Conservation (phyloP, 2,113 vertebrate species). For the Psophia crepitans region DNA sequence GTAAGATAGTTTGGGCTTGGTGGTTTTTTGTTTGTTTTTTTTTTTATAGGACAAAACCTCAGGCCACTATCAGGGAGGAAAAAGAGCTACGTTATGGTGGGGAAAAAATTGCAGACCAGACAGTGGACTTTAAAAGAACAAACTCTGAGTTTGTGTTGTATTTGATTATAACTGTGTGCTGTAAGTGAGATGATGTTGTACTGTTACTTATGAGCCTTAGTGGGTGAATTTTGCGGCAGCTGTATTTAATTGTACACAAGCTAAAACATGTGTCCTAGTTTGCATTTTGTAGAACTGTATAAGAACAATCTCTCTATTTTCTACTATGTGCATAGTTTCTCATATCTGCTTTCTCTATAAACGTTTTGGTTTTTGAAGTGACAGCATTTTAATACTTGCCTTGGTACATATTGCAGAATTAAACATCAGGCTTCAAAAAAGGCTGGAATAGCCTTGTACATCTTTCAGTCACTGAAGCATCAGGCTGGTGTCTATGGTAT, state of each 20-base stretch:
- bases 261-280: neutral
- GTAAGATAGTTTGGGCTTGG: no score
- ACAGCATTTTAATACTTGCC: neutral
- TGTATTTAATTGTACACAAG: neutral
- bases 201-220: neutral
- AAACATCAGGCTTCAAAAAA: neutral
- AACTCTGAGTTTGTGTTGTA: neutral
- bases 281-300: neutral
- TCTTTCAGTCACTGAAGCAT: neutral
- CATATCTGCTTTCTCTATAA: neutral
- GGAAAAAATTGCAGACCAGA: neutral
- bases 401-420: neutral
- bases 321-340: neutral
- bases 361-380: neutral
- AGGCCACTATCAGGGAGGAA: neutral
- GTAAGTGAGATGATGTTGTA: neutral
- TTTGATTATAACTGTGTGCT: neutral
- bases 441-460: neutral
- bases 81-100: neutral
- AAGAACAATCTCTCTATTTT: neutral
- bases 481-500: neutral
- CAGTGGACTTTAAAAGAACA: neutral
- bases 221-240: neutral
- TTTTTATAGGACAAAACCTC: neutral
- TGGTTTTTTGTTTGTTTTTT: neutral